phyloP scores from a whole-genome alignment of 37 sponge, comb jelly and placozoan species.

The Mnemiopsis leidyi region DNA sequence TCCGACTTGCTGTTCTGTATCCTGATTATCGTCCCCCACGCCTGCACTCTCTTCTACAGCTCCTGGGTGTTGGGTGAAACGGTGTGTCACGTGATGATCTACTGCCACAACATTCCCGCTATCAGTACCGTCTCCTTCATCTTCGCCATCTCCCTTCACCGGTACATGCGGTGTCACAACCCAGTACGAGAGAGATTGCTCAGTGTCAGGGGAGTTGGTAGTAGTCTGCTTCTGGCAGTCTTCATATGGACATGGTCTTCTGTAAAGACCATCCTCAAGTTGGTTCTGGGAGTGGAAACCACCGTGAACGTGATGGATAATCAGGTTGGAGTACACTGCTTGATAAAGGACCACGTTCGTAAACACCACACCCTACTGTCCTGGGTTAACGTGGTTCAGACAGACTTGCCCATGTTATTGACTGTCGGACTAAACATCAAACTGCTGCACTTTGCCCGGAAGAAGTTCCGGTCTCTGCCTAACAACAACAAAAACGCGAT shows the following conservation, averaged over 20 bases:
- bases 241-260: background rate
- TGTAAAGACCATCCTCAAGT: background rate
- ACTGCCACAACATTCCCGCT: background rate
- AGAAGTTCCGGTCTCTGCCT: background rate
- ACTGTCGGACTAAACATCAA: background rate
- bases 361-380: background rate
- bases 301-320: background rate
- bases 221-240: background rate
- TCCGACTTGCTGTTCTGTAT: background rate
- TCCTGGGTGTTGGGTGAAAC: background rate
- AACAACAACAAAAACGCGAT: background rate
- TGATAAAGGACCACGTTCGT: background rate
- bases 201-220: background rate
- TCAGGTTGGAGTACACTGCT: background rate
- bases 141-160: background rate
- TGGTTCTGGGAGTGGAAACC: background rate
- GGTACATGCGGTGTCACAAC: background rate
- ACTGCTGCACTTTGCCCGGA: background rate
- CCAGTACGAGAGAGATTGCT: background rate
- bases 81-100: slow-evolving; percentile 17
- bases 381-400: background rate
- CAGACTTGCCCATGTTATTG: background rate
- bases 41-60: background rate
- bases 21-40: background rate
- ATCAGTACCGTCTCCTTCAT: background rate